Conservation (phyloP, 2,888 invertebrate species). For the Cheilosia vulpina region DNA sequence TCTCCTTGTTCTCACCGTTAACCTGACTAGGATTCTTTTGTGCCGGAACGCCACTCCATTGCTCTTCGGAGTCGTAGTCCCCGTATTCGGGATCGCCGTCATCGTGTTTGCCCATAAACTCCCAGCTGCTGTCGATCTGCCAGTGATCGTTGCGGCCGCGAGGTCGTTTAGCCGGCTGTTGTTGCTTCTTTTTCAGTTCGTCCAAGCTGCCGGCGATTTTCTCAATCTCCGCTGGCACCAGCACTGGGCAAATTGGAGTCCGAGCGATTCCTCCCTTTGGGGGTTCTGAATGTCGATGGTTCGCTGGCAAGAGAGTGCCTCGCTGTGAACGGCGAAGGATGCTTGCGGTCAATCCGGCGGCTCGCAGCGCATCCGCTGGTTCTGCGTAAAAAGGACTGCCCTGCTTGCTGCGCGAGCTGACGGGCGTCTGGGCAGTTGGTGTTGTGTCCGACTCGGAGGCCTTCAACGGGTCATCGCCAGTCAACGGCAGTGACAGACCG, state of each 20-base stretch:
- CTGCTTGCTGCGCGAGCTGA: constrained; percentile 85
- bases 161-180: constrained; percentile 80
- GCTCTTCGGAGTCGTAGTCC: constrained; percentile 81
- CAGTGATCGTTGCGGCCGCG: constrained; percentile 86
- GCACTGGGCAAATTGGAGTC: constrained; percentile 85
- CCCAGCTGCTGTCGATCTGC: constrained; percentile 96
- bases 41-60: constrained; percentile 78
- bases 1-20: constrained; percentile 81
- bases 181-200: constrained; percentile 84
- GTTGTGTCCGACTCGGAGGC: constrained; percentile 80
- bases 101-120: constrained; percentile 89
- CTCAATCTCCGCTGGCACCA: constrained; percentile 85
- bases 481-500: constrained; percentile 80
- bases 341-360: constrained; percentile 81
- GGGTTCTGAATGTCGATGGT: constrained; percentile 87
- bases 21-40: constrained; percentile 76
- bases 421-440: constrained; percentile 80
- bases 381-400: constrained; percentile 95
- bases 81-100: constrained; percentile 78
- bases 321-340: constrained; percentile 82
- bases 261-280: constrained; percentile 83
- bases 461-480: constrained; percentile 78
- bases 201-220: constrained; percentile 83
- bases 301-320: constrained; percentile 81
- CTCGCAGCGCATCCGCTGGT: constrained; percentile 92